Evolutionary conservation across 2,797 vertebrate species (phyloP), one percentile per base, ranked within the genome.

Genomic region (Antrozous pallidus): DNA sequence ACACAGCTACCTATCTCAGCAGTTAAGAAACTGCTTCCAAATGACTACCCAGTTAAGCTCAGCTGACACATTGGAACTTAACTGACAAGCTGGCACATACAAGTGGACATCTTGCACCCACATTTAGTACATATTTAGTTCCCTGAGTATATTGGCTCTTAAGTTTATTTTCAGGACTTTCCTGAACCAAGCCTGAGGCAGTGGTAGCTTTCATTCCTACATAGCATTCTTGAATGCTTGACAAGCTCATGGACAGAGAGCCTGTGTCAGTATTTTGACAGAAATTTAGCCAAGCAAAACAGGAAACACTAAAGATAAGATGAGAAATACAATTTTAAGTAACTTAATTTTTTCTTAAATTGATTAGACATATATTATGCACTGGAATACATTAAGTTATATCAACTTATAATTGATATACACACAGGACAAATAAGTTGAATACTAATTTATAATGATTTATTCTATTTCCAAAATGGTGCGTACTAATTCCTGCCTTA

Each of bases 401-500:
- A 95, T 42, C 28, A 73, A 38, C n/a, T 11, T 0, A 63, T 78
- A 49, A 40, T 90, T 83, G 73, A 88, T 89, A 93, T 91, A 65
- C 77, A 65, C 77, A 85, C 86, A 95, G 83, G 65, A 75, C 24
- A 96, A 94, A 96, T 90, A 65, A 31, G 12, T 89, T 87, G 79
- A 93, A 97, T 95, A 95, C 92, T 97, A 97, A 97, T 96, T 95
- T 18, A 56, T 49, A 85, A 96, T 75, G 91, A 97, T 89, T 86
- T 96, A 36, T 49, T 96, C 92, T 88, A 61, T 97, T 97, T 97
- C 74, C 85, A 95, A 93, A 97, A 88, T 94, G 90, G 67, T 95
- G 61, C 87, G 33, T 65, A 87, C 82, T 95, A 95, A 96, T 97
- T 96, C 84, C 73, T 97, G 69, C 79, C 86, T 96, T 97, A 83